Conservation (phyloP, 2,888 invertebrate genomes). For the Elegia similella region DNA sequence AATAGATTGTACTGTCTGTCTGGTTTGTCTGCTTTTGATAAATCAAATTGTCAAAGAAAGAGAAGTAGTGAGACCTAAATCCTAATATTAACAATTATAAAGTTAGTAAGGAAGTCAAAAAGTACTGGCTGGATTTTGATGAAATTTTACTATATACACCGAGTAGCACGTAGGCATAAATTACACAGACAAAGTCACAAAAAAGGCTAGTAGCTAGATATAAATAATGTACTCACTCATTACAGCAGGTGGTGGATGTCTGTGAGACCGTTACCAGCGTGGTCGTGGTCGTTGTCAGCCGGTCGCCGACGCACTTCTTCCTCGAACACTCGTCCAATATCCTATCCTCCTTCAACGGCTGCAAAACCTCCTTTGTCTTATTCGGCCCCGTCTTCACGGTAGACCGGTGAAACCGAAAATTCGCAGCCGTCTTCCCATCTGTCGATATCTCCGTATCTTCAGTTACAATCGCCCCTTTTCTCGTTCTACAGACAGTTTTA, state of each 20-base stretch:
- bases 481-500: slow-evolving; percentile 65
- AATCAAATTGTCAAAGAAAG: no score
- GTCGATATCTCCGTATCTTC: slow-evolving; percentile 72
- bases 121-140: no score
- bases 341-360: slow-evolving; percentile 62
- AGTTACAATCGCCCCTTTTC: slow-evolving; percentile 67
- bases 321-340: slow-evolving; percentile 58
- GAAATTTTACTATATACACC: no score
- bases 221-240: slow-evolving; percentile 68
- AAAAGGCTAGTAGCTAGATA: no score
- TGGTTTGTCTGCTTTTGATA: no score
- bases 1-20: no score
- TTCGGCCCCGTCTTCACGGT: slow-evolving; percentile 69
- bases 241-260: slow-evolving; percentile 70
- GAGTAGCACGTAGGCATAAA: no score
- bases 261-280: slow-evolving; percentile 73
- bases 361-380: slow-evolving; percentile 59
- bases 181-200: no score
- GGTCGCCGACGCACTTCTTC: slow-evolving; percentile 67
- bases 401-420: slow-evolving; percentile 68
- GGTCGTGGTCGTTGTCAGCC: slow-evolving; percentile 67
- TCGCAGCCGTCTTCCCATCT: slow-evolving; percentile 64
- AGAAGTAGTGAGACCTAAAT: no score
- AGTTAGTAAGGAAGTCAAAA: no score
- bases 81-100: no score